phyloP scores from a whole-genome alignment of 2,888 invertebrate species.

The Iphiclides podalirius region DNA sequence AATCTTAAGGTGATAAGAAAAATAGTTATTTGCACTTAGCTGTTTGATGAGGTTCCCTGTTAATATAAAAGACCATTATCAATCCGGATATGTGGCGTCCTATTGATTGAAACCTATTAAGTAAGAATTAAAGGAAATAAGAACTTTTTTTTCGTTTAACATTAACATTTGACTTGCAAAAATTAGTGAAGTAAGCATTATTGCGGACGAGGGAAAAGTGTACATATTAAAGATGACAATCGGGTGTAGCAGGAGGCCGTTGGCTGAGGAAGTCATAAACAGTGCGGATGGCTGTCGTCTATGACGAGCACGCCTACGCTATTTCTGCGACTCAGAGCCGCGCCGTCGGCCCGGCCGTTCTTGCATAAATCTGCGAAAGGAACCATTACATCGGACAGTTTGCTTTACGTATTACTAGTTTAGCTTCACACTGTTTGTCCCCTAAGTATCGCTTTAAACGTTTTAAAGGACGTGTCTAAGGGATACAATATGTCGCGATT shows the following conservation, averaged over 20 bases:
- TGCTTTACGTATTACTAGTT: slow-evolving; percentile 33
- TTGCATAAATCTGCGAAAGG: slow-evolving; percentile 43
- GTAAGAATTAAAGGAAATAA: too few relatives aligned
- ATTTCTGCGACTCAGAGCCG: slow-evolving; percentile 68
- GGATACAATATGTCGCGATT: too few relatives aligned
- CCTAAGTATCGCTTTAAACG: slow-evolving; percentile 23
- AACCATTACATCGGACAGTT: slow-evolving; percentile 51
- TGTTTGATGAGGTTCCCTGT: too few relatives aligned
- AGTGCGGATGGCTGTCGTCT: slow-evolving; percentile 70
- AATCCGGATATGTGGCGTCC: too few relatives aligned
- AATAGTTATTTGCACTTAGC: too few relatives aligned
- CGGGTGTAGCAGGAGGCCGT: slow-evolving; percentile 51
- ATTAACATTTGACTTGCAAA: too few relatives aligned
- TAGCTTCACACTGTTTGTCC: slow-evolving; percentile 25
- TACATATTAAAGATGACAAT: slow-evolving; percentile 22
- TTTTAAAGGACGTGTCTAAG: slow-evolving; percentile 3
- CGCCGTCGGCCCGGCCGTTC: slow-evolving; percentile 50
- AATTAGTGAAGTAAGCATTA: too few relatives aligned
- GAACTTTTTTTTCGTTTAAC: too few relatives aligned
- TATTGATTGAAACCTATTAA: too few relatives aligned
- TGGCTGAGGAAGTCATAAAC: slow-evolving; percentile 79
- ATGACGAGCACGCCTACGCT: slow-evolving; percentile 74
- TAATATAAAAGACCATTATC: too few relatives aligned
- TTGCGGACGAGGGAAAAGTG: too few relatives aligned
- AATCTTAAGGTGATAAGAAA: too few relatives aligned